Evolutionary conservation across 2,113 vertebrate genomes (phyloP).

Genomic region (Phaethornis superciliosus): DNA sequence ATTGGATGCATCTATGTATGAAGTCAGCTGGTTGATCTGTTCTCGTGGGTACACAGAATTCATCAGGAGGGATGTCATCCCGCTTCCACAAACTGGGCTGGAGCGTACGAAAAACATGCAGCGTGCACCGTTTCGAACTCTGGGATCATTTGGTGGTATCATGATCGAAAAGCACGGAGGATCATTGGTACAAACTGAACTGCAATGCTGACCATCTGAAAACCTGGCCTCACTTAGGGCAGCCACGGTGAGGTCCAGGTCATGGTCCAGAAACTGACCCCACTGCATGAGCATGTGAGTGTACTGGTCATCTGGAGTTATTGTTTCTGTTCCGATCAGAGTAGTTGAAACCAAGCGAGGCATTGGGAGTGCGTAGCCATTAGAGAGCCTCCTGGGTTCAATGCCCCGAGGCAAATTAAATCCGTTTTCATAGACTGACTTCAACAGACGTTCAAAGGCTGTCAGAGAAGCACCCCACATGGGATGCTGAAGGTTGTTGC

Average conservation of each 20-base stretch:
- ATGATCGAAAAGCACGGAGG: conserved; percentile 94
- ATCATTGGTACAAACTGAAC: conserved; percentile 90
- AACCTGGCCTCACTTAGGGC: conserved; percentile 95
- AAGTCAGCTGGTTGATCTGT: conserved; percentile 97
- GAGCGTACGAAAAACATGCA: conserved; percentile 99
- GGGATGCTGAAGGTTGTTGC: conserved; percentile 97
- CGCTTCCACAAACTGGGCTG: conserved; percentile 95
- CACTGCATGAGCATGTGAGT: conserved; percentile 99
- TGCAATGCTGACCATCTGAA: conserved; percentile 93
- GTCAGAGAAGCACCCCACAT: conserved; percentile 98
- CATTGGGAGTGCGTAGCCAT: conserved; percentile 85
- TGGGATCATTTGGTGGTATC: conserved; percentile 89
- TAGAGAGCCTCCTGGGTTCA: conserved; percentile 77
- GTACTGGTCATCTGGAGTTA: conserved; percentile 91
- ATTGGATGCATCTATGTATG: conserved; percentile 94
- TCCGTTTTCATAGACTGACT: conserved; percentile 95
- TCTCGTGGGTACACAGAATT: conserved; percentile 96
- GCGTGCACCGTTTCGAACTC: conserved; percentile 82
- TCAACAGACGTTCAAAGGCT: conserved; percentile 93
- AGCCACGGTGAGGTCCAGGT: conserved; percentile 92
- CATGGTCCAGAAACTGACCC: conserved; percentile 98
- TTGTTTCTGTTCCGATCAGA: conserved; percentile 89
- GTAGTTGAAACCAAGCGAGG: conserved; percentile 92
- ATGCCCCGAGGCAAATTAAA: conserved; percentile 93
- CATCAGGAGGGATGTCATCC: conserved; percentile 98